phyloP scores from a whole-genome alignment of 2,797 vertebrate species.

The Avahi laniger region DNA sequence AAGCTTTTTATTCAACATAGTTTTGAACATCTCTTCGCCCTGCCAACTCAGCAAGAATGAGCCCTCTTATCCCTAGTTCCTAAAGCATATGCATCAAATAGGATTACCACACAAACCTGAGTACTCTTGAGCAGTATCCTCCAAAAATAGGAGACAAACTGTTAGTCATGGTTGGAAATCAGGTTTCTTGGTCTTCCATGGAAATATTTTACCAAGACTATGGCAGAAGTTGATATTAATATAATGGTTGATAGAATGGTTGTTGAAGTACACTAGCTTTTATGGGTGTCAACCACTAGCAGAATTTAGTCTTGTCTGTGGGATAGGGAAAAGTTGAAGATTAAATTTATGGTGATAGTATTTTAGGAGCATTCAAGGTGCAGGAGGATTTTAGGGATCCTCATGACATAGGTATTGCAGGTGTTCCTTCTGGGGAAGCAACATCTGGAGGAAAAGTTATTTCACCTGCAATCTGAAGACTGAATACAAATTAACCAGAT shows the following conservation, averaged over 20 bases:
- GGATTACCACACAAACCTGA: background rate
- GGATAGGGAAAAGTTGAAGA: background rate
- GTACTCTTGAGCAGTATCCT: background rate
- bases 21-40: background rate
- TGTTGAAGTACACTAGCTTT: background rate
- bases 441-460: background rate
- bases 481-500: background rate
- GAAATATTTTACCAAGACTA: background rate
- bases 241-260: background rate
- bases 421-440: background rate
- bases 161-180: background rate
- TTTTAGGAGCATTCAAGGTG: background rate
- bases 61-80: background rate
- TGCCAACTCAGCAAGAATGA: background rate
- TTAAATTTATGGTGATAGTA: background rate
- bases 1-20: background rate
- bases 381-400: background rate
- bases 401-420: background rate
- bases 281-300: background rate
- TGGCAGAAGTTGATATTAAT: background rate
- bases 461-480: background rate
- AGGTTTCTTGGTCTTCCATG: background rate
- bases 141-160: background rate
- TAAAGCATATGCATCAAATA: background rate
- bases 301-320: background rate